Base-by-base conservation (phyloP, 2,888 invertebrate genomes). In the Celastrina argiolus region DNA sequence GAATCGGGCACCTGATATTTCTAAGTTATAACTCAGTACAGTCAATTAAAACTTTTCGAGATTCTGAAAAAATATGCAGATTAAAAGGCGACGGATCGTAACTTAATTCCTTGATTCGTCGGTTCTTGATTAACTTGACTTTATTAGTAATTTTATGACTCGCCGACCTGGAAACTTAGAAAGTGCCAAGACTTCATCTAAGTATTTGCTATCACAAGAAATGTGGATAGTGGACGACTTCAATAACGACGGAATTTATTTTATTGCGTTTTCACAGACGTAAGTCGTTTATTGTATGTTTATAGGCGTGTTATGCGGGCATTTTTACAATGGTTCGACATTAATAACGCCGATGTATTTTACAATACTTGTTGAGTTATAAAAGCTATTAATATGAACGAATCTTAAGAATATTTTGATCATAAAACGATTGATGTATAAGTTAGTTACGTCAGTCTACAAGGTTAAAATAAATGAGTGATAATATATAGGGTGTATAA, bases 181-280 rank as follows among this genome's bases (percentile, higher is more conserved):
- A 51, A 51, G 22, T 51, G 51, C 51, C 26, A 22, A 2, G 51
- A 45, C 18, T n/a, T 10, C 14, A 31, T 31, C 58, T 31, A 31
- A 16, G n/a, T 31, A 31, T 39, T 61, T 59, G 34, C 18, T 59
- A 34, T 59, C 7, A 39, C 39, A 36, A 61, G 14, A 12, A 39
- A 34, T 61, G 22, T 36, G 22, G n/a, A 28, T n/a, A n/a, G n/a
- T n/a, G n/a, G n/a, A n/a, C n/a, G 41, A 28, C 41, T 26, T 16
- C 28, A 39, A 61, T 61, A 39, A 36, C 18, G 14, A 12, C 12
- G 22, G 36, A 61, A 61, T 61, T 61, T 61, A 39, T 61, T 61
- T 61, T 36, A 61, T 61, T 36, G 39, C 36, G 16, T 58, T 31
- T 58, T 16, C 59, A 22, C 39, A 36, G 59, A 59, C 59, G n/a